Percentiles rank a stretch among this genome's conserved stretches.
phyloP scores from a whole-genome alignment of 2,888 invertebrate species.

The Schrankia costaestrigalis region DNA sequence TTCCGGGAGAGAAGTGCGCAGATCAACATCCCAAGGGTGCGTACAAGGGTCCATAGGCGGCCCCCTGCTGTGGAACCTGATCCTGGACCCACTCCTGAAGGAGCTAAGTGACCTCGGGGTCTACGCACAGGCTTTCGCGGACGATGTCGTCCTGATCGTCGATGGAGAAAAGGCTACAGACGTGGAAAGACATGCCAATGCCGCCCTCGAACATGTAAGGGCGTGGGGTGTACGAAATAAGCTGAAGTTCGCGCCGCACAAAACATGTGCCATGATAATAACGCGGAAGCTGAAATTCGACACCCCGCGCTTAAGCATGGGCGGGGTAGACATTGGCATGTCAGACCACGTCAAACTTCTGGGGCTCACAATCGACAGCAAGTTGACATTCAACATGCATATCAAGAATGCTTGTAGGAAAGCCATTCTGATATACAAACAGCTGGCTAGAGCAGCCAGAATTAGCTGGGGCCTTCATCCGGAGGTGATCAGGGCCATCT shows the following conservation, averaged over 20 bases:
- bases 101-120: neutral
- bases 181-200: neutral
- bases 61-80: neutral
- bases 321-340: neutral
- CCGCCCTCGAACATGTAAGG: neutral
- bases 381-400: neutral
- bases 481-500: neutral
- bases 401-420: neutral
- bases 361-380: neutral
- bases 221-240: neutral
- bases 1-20: neutral
- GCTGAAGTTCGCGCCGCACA: neutral
- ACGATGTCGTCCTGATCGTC: neutral
- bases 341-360: neutral
- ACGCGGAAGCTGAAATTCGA: neutral
- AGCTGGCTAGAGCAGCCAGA: too few species aligned
- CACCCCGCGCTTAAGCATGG: constrained; percentile 1
- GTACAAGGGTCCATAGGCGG: neutral
- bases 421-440: too few species aligned
- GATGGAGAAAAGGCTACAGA: neutral
- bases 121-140: neutral
- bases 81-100: neutral
- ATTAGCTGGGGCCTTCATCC: too few species aligned
- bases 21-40: neutral
- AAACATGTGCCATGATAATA: neutral